Evolutionary conservation across 1,140 invertebrate genomes (phyloP), one percentile per base, ranked within the genome.

Genomic region (Aradophagus sp.): DNA sequence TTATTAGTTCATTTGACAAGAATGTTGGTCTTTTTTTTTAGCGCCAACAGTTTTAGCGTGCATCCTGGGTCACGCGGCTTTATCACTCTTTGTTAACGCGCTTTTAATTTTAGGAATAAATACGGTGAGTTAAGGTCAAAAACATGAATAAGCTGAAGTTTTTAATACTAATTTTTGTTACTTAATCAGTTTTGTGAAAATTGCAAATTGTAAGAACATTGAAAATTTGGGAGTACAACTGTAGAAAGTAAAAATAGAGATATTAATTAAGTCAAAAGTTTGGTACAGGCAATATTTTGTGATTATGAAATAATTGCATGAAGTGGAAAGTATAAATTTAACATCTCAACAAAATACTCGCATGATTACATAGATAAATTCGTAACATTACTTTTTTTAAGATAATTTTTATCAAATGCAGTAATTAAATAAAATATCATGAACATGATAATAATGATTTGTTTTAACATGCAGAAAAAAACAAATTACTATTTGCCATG

Each of bases 51-150:
- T 79, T 1, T 41, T 82, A 53, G 61, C 66, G 12, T 78, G 78
- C 36, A 63, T 83, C 10, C 62, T 84, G 3, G 34, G 77, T 16
- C 84, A 79, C 53, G 69, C 75, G 5, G 7, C 73, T 20, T 29
- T 77, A 2, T 78, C 76, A 39, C 61, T 84, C 10, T 1, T 78
- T n/a, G 75, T 77, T 35, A 82, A 79, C 48, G 73, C 72, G 26
- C 74, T 79, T 38, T 72, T 85, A 11, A 74, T 77, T 11, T 58
- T 80, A 13, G 82, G 79, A 69, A 80, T 80, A 8, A 66, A 82
- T 35, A 59, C 69, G 44, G 84, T 85, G 34, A 83, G 82, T 76
- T 14, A 1, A 16, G 26, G 16, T 23, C n/a, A 1, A n/a, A 8
- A n/a, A 1, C 2, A 5, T 23, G 20, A n/a, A n/a, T n/a, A 5